Evolutionary conservation across 37 sponge, comb jelly and placozoan species (phyloP), one percentile per base, ranked within the genome.

Genomic region (Oopsacas minuta): DNA sequence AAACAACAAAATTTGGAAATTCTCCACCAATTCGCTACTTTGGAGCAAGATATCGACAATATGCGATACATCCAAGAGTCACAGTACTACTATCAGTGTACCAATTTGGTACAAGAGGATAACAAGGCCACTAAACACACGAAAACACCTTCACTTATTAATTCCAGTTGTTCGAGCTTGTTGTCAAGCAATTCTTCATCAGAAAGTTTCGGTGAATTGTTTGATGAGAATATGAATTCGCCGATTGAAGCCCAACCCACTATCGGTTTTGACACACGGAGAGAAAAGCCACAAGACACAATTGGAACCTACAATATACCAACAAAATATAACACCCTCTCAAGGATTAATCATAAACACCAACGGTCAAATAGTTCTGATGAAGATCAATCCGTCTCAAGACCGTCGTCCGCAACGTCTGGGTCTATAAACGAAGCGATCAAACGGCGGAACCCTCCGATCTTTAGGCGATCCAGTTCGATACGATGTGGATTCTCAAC

Each of bases 401-500:
- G 75, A 61, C 75, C 75, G 5, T 61, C 75, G 75, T 61, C 75
- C 7, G 75, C 75, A 3, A 34, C 75, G 7, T 61, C 75, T n/a
- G 20, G 20, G 28, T 32, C 28, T 3, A n/a, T 61, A 10, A 7
- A 10, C 22, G 75, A 61, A 3, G 30, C 75, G 22, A 61, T 3
- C 1, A 61, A 61, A 61, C 75, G 75, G 22, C 7, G 22, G 22
- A 61, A 7, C 32, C 75, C 75, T 7, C 28, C 75, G 17, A 3
- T 7, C 1, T 61, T 61, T 61, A 3, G 75, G 28, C 20, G 75
- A 3, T 32, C 22, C 22, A n/a, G 75, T 25, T 61, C 75, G 28
- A n/a, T 61, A 7, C 75, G 75, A 32, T 61, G 75, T n/a, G 75
- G 75, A 61, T 61, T 61, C 22, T 61, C 75, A 61, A 61, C 32